Base-by-base conservation (phyloP, 1,140 invertebrate species). In the Paralvinella palmiformis region DNA sequence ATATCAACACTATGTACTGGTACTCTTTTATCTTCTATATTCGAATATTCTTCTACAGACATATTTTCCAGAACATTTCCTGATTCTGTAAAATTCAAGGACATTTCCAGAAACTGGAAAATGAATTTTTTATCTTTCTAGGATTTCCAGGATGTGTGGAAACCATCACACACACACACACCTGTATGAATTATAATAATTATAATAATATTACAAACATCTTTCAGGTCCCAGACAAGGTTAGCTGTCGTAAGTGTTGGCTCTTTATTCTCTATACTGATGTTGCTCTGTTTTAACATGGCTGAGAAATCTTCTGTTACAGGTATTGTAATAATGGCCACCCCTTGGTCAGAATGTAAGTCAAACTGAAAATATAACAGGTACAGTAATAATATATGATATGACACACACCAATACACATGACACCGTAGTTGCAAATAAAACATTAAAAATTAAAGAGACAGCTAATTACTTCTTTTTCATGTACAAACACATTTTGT, bases 161-260 rank as follows among this genome's bases (percentile, higher is more conserved):
- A 1, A 22, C 3, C 3, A 48, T 48, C 45, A 22, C n/a, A 24
- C 20, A 48, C n/a, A 6, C 27, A 24, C 27, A 63, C 17, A 52
- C 45, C 20, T 22, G 27, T 48, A 4, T 48, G 27, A 17, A 24
- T 22, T 22, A 1, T 7, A 0, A 48, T 48, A 15, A 22, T 15
- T 22, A 48, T 3, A 6, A 15, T 31, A 32, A 7, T 20, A 32
- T 27, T 44, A 66, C 75, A 78, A 71, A 81, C 80, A 71, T 74
- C 73, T 24, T 71, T 67, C 0, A 81, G 62, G 65, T 81, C 73
- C 70, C 78, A 77, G 1, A 82, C 73, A n/a, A 81, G 48, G 48
- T 74, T 73, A 2, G 76, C 80, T 53, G 72, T 61, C 63, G 67
- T 70, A 31, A 81, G 60, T 31, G 72, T 72, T 10, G 72, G 71